Evolutionary conservation across 2,888 invertebrate genomes (phyloP), one percentile per base, ranked within the genome.

Genomic region (Chymomyza fuscimana): DNA sequence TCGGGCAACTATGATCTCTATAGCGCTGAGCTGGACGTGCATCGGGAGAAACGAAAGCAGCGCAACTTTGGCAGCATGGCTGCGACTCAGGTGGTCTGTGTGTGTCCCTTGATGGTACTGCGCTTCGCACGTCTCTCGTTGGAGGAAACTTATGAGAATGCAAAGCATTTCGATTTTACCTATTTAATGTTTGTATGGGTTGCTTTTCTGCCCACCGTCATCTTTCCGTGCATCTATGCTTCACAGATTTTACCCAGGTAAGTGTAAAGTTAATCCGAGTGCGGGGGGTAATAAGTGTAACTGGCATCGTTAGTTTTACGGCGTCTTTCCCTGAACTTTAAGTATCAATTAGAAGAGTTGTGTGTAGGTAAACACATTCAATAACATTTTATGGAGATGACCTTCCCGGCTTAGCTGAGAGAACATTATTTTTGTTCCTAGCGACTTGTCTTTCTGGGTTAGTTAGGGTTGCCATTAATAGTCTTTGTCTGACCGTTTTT

Each of bases 171-270:
- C 75, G 95, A 95, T 85, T 93, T 95, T 64, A 94, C 94, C 2
- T 95, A 94, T 89, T 93, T 94, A 61, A 93, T 94, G 87, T 94
- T 95, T 81, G 94, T 95, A 6, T 95, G 95, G 95, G 91, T 95
- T 67, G 95, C 94, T 1, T 95, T 95, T 81, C 84, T 95, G 69
- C 95, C 95, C 7, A 94, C 94, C 0, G 93, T 95, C 69, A 93
- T 94, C 25, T 95, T 94, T 25, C 95, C 95, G 0, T 91, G 93
- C 46, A 91, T 95, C 63, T 95, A 94, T 82, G 93, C 93, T 9
- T 93, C 93, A 0, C 95, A 95, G 94, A 93, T 94, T 75, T 93
- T 95, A 90, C 94, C 93, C 86, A 93, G 94, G 94, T 94, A 88
- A 91, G 92, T 58, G 12, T 3, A 46, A 10, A 7, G 40, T 46